phyloP scores from a whole-genome alignment of 2,113 vertebrate species.

The Xiphophorus maculatus region DNA sequence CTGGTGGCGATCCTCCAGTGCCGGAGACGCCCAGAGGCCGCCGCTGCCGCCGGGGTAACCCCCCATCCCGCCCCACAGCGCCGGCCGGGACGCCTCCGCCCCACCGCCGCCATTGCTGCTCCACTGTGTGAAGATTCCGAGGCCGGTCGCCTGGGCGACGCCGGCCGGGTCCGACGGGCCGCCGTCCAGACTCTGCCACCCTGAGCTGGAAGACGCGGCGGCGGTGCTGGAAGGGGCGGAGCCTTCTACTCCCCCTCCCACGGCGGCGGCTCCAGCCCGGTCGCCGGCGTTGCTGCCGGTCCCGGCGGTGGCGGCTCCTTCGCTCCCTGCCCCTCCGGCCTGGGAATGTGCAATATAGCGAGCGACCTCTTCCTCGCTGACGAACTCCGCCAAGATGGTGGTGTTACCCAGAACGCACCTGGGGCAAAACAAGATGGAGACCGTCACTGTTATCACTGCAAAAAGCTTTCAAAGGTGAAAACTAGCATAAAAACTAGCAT shows the following conservation, averaged over 20 bases:
- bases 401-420: constrained; percentile 99
- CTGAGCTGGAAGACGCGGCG: constrained; percentile 68
- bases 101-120: constrained; percentile 86
- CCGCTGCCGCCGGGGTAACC: constrained; percentile 85
- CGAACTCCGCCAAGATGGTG: constrained; percentile 99
- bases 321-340: constrained; percentile 73
- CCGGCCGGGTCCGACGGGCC: constrained; percentile 85
- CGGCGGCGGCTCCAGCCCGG: constrained; percentile 72
- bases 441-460: no score
- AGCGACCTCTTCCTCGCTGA: constrained; percentile 97
- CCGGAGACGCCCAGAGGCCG: constrained; percentile 94
- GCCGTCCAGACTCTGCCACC: constrained; percentile 97
- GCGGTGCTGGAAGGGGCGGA: constrained; percentile 26
- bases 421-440: neutral
- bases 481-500: no score
- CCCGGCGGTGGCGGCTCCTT: constrained; percentile 76
- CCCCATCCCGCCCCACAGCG: constrained; percentile 90
- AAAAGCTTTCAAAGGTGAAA: no score
- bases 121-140: constrained; percentile 96
- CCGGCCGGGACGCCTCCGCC: constrained; percentile 85
- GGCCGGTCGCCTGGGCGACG: constrained; percentile 83
- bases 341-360: constrained; percentile 97
- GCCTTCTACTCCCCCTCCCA: constrained; percentile 55
- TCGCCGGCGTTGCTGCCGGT: constrained; percentile 63
- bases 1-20: constrained; percentile 94